Evolutionary conservation across 2,888 invertebrate genomes (phyloP).

Genomic region (Eupelmus urozonus): DNA sequence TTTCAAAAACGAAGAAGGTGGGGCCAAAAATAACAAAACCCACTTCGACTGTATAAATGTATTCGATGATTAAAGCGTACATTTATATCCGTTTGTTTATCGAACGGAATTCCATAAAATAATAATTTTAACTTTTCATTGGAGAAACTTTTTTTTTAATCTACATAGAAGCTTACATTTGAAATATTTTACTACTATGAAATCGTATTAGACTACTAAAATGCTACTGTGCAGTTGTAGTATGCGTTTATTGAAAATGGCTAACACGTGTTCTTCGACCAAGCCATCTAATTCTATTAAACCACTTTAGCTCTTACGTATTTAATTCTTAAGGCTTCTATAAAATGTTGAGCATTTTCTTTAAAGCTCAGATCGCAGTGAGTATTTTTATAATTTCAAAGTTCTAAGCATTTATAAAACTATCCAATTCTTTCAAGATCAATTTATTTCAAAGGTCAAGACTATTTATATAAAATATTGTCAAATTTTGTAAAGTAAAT

Average conservation of each 20-base stretch:
- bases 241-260: not conserved
- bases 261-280: not conserved
- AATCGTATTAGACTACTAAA: too few species aligned
- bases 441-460: too few species aligned
- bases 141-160: too few species aligned
- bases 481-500: too few species aligned
- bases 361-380: not conserved
- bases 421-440: too few species aligned
- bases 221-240: too few species aligned
- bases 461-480: too few species aligned
- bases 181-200: too few species aligned
- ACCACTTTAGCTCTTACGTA: not conserved
- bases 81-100: not conserved
- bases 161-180: too few species aligned
- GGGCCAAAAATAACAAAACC: conserved; percentile 34
- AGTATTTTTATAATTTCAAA: too few species aligned
- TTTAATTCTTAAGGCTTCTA: conserved; percentile 15
- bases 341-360: not conserved
- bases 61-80: conserved; percentile 12
- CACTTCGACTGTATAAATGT: conserved; percentile 8
- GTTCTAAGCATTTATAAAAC: too few species aligned
- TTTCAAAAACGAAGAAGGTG: conserved; percentile 16
- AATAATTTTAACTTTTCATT: too few species aligned
- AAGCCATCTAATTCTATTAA: not conserved
- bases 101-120: not conserved